Conservation (phyloP, 35 echinoderm and acorn worm species). For the Acanthaster planci region DNA sequence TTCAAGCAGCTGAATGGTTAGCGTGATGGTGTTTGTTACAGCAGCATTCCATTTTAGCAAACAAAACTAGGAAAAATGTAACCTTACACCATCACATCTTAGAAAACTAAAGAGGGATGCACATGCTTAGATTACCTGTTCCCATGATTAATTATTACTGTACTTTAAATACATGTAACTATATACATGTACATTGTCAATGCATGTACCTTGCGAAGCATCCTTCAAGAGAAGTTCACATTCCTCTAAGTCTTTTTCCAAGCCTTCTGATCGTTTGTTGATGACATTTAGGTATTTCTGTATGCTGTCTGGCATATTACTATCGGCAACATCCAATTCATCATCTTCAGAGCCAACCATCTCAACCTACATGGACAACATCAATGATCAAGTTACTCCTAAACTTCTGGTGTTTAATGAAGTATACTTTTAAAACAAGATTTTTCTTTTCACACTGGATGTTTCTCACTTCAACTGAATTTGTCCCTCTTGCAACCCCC, state of each 20-base stretch:
- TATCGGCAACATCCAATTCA: conserved; percentile 29
- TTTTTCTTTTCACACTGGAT: neutral
- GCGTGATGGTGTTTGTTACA: no score
- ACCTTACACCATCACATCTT: no score
- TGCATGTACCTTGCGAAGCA: neutral
- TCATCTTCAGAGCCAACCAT: neutral
- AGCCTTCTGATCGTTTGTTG: conserved; percentile 63
- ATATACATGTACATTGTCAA: no score
- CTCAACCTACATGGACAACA: neutral
- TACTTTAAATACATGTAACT: no score
- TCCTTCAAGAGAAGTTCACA: conserved; percentile 62
- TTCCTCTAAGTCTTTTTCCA: conserved; percentile 60
- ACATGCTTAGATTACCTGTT: no score
- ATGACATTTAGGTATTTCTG: conserved; percentile 49
- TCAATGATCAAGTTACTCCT: neutral
- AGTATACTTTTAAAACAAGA: neutral
- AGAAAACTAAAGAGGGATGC: no score
- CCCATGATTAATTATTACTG: no score
- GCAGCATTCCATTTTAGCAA: no score
- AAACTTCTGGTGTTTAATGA: neutral
- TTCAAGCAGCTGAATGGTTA: no score
- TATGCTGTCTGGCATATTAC: conserved; percentile 60
- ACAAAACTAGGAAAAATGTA: no score
- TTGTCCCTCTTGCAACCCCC: neutral
- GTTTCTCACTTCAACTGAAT: neutral